Percentiles rank a stretch among this genome's conserved stretches.
phyloP scores from a whole-genome alignment of 2,113 vertebrate species.

The Gobio gobio region DNA sequence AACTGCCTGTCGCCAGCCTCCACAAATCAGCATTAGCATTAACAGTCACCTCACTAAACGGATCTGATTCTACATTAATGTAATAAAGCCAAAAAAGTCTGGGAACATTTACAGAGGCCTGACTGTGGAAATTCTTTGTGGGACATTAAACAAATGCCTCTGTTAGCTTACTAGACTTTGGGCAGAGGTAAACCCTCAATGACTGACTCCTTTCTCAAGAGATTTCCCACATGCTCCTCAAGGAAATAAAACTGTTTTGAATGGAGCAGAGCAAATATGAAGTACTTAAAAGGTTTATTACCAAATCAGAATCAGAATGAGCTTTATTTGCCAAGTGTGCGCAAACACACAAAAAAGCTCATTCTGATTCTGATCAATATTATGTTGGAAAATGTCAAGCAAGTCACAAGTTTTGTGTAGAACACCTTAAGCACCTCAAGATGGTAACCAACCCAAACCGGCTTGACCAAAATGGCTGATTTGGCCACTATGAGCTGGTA shows the following conservation, averaged over 20 bases:
- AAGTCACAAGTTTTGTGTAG: neutral
- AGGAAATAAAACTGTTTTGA: neutral
- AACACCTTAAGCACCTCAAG: neutral
- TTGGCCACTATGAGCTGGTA: too few species aligned
- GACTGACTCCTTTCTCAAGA: neutral
- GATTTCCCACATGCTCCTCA: neutral
- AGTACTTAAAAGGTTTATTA: neutral
- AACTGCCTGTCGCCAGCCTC: slow-evolving; percentile 7
- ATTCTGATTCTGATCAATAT: neutral
- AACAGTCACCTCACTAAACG: slow-evolving; percentile 38
- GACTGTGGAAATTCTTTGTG: neutral
- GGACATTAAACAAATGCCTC: slow-evolving; percentile 19
- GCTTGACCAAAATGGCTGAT: neutral
- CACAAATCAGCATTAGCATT: slow-evolving; percentile 41
- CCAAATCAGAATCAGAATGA: too few species aligned
- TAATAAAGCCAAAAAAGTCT: slow-evolving; percentile 44
- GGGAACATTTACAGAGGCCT: neutral
- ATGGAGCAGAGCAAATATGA: neutral
- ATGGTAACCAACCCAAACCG: neutral
- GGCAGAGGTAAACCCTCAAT: neutral
- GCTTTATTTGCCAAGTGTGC: too few species aligned
- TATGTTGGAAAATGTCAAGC: neutral
- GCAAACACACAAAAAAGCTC: too few species aligned
- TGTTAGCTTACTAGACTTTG: neutral
- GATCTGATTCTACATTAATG: slow-evolving; percentile 45